Conservation (phyloP, 2,888 invertebrate species). For the Calameuta idolon region DNA sequence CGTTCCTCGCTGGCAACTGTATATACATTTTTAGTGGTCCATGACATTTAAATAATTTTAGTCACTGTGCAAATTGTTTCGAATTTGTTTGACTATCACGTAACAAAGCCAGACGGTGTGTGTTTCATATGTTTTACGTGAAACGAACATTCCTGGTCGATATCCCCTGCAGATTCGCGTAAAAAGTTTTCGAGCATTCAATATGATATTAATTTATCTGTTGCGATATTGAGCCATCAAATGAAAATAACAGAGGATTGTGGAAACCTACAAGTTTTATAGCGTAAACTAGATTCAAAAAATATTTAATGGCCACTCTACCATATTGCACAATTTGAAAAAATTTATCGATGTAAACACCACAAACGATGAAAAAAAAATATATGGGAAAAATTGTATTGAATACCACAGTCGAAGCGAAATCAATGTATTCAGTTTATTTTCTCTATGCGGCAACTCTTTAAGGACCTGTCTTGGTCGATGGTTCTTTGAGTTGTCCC, state of each 20-base stretch:
- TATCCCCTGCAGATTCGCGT: neutral
- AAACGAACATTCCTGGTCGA: neutral
- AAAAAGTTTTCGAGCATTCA: neutral
- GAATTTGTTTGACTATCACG: neutral
- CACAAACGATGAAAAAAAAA: neutral
- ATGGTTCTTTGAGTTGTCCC: too few relatives aligned
- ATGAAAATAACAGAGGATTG: neutral
- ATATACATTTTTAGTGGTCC: neutral
- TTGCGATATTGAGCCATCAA: neutral
- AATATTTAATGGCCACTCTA: neutral
- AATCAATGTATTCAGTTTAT: too few relatives aligned
- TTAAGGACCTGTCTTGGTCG: too few relatives aligned
- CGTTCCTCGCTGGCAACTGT: neutral
- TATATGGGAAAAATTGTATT: neutral
- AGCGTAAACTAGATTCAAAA: neutral
- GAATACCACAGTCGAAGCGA: too few relatives aligned
- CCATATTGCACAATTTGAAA: too few relatives aligned
- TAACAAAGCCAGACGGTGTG: neutral
- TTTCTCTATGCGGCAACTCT: too few relatives aligned
- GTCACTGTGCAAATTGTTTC: neutral
- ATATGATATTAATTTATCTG: neutral
- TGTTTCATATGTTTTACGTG: neutral
- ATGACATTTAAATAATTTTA: neutral
- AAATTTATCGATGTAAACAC: neutral
- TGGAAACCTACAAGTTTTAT: neutral